Evolutionary conservation across 2,888 invertebrate genomes (phyloP), one percentile per base, ranked within the genome.

Genomic region (Dione juno): DNA sequence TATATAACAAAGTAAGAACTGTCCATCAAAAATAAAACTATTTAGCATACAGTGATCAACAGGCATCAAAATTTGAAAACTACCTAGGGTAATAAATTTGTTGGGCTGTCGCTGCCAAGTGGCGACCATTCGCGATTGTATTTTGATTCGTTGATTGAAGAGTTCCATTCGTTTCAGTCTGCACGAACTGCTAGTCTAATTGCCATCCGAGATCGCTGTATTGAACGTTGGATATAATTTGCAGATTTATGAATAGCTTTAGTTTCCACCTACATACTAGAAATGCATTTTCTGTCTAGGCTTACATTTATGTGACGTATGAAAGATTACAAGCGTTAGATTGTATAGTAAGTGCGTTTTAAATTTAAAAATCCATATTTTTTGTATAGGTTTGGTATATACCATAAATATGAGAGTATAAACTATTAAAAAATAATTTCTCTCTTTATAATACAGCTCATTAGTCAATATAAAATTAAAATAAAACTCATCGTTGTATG

Each of bases 111-210:
- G 86, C 82, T 82, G 80, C 87, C 92, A 92, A 92, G 90, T 91
- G 92, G 88, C 88, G 90, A 82, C 88, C 88, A 84, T 88, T 89
- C 86, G 87, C 89, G 88, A 92, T 90, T 88, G 88, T 88, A 88
- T 92, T 92, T 93, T 92, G 92, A 92, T 92, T 92, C 89, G 90
- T 90, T 93, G 92, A 92, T 92, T 92, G 92, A 92, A 92, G 92
- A 90, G 91, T 85, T 80, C 86, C 87, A 91, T 93, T 92, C 90
- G 91, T 90, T 90, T 85, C 85, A 86, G 87, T 84, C 86, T 86
- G 86, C 82, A 86, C 87, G 79, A 76, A 81, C 83, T 85, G 83
- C 87, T 82, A 89, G 88, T 90, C 92, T 91, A 92, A 92, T 92
- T 92, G 91, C 89, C 79, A 82, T 79, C 87, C 87, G 89, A 89